Conservation (phyloP, 2,797 vertebrate genomes). For the Periophthalmus magnuspinnatus region DNA sequence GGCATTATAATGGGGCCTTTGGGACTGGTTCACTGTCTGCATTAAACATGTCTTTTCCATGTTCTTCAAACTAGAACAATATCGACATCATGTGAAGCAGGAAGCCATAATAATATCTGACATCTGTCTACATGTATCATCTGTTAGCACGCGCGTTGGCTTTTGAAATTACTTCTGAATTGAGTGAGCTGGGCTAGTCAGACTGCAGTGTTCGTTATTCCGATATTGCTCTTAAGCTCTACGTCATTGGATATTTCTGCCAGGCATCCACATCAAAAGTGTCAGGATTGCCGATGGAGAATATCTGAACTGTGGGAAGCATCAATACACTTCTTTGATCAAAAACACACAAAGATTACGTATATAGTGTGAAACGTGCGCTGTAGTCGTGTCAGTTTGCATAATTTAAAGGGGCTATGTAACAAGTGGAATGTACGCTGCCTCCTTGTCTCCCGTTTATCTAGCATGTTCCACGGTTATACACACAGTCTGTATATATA, state of each 20-base stretch:
- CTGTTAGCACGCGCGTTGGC: background rate
- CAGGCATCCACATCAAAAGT: background rate
- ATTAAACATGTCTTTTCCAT: background rate
- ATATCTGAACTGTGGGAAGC: conserved; percentile 4
- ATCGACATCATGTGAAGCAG: conserved; percentile 5
- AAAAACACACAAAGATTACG: conserved; percentile 7
- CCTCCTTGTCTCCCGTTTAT: too few species aligned
- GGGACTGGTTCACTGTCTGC: background rate
- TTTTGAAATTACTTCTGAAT: conserved; percentile 5
- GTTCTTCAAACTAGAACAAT: background rate
- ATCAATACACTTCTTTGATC: conserved; percentile 20
- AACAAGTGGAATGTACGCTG: background rate
- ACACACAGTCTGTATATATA: too few species aligned
- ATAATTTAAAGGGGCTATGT: background rate
- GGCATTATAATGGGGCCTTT: conserved; percentile 13
- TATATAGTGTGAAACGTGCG: background rate
- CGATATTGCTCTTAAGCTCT: background rate
- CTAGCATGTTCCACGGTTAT: too few species aligned
- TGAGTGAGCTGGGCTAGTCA: background rate
- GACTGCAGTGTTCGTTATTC: background rate
- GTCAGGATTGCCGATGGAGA: background rate
- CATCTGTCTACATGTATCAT: conserved; percentile 2
- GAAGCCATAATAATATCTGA: background rate
- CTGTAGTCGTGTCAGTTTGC: background rate
- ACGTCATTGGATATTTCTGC: conserved; percentile 6